Evolutionary conservation across 2,888 invertebrate genomes (phyloP), one percentile per base, ranked within the genome.

Genomic region (Disparrhopalites patrizii): DNA sequence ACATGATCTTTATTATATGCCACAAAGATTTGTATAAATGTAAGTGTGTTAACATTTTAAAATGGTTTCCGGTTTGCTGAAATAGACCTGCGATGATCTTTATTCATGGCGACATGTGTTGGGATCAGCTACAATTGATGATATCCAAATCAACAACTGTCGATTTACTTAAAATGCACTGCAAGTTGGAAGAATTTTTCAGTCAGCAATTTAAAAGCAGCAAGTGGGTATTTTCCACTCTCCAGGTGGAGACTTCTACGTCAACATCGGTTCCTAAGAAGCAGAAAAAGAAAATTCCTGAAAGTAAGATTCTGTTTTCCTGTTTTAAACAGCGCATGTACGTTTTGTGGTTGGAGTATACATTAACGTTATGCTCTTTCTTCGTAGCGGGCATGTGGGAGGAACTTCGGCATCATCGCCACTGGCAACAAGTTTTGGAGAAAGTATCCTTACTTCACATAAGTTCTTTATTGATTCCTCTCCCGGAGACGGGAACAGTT

Each of bases 91-190:
- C 93, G 0, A 87, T 90, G 77, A 91, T 96, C 76, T 91, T 95
- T 76, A 88, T 94, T 78, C 93, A 95, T 79, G 93, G 93, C 47
- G 91, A 92, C 75, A 83, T 97, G 62, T 86, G 87, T 69, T 99
- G 98, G 98, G 93, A 95, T 78, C 96, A 92, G 78, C 83, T 98
- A 50, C 97, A 99, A 82, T 85, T 98, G 76, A 90, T 99, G 85
- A 96, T 99, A 78, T 93, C 93, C 4, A 91, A 94, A 79, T 94
- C 94, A 56, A 99, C 98, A 1, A 96, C 97, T 0, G 93, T 94
- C 0, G 98, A 99, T 82, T 83, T 99, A 67, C 82, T 96, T 56
- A 98, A 97, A 82, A 97, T 99, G 91, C 93, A 90, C 79, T 89
- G 91, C 72, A 97, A 97, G 78, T 83, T 99, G 36, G 94, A 95